Evolutionary conservation across 2,797 vertebrate genomes (phyloP).

Genomic region (Anabas testudineus): DNA sequence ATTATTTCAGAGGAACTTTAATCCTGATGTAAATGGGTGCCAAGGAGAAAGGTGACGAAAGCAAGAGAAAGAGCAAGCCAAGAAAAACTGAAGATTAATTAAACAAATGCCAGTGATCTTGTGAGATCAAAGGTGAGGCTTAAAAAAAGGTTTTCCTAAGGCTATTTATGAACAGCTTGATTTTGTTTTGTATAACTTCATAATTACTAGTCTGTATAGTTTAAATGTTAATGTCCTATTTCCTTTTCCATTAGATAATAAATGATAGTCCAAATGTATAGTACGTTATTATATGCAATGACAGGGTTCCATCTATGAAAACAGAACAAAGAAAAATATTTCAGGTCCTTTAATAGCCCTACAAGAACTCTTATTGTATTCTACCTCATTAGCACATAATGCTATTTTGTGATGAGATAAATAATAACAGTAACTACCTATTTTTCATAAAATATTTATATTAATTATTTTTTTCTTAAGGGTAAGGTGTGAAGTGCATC

Average conservation of each 20-base stretch:
- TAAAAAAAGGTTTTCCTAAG: slow-evolving; percentile 49
- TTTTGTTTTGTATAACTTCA: slow-evolving; percentile 29
- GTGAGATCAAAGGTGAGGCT: slow-evolving; percentile 72
- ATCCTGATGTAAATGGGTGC: slow-evolving; percentile 54
- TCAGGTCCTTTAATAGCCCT: slow-evolving; percentile 18
- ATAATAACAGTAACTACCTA: not conserved
- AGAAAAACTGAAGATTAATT: slow-evolving; percentile 69
- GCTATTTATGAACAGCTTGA: slow-evolving; percentile 22
- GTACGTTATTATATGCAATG: slow-evolving; percentile 6
- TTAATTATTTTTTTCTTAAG: slow-evolving; percentile 1
- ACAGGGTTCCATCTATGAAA: slow-evolving; percentile 16
- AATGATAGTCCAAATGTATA: slow-evolving; percentile 4
- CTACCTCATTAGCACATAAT: not conserved
- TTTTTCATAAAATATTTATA: not conserved
- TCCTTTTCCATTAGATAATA: slow-evolving; percentile 18
- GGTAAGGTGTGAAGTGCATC: slow-evolving; percentile 57
- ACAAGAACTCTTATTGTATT: too few relatives aligned
- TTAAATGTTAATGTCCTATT: slow-evolving; percentile 24
- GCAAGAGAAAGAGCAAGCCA: slow-evolving; percentile 49
- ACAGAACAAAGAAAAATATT: slow-evolving; percentile 22
- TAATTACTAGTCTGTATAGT: slow-evolving; percentile 29
- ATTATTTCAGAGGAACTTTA: slow-evolving; percentile 64
- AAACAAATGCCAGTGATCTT: slow-evolving; percentile 62
- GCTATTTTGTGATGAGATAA: not conserved
- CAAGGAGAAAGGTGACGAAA: slow-evolving; percentile 62